Conservation (phyloP, 2,113 vertebrate species). For the Menidia beryllina region DNA sequence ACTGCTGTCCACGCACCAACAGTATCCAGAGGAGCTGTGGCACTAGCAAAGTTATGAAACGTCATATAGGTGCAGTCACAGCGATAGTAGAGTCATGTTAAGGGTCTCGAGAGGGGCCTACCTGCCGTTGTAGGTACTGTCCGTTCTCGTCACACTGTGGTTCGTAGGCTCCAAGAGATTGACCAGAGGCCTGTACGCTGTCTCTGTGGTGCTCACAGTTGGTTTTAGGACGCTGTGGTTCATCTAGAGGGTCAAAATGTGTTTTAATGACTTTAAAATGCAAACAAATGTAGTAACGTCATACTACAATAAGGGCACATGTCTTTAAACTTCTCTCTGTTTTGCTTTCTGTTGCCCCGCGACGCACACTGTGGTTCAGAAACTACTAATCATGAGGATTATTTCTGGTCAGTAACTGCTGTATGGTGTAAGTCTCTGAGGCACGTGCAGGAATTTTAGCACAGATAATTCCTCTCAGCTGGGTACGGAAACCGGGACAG, state of each 20-base stretch:
- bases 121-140: slow-evolving; percentile 10
- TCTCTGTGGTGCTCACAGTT: slow-evolving; percentile 82
- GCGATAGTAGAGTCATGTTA: too few relatives aligned
- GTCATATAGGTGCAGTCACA: neutral
- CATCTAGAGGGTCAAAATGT: neutral
- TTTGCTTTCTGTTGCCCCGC: neutral
- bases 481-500: neutral
- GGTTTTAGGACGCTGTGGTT: slow-evolving; percentile 59
- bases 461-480: neutral
- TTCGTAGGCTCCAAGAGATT: slow-evolving; percentile 20
- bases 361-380: neutral
- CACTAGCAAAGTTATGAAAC: neutral
- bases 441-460: neutral
- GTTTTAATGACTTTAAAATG: too few relatives aligned
- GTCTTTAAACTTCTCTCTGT: neutral
- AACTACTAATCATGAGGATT: neutral
- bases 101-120: neutral
- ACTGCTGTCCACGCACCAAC: slow-evolving; percentile 85
- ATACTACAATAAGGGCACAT: too few relatives aligned
- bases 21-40: slow-evolving; percentile 82
- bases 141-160: slow-evolving; percentile 43
- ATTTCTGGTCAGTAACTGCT: too few relatives aligned
- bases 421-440: too few relatives aligned
- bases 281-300: too few relatives aligned
- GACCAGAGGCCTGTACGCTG: slow-evolving; percentile 39